Evolutionary conservation across 2,113 vertebrate species (phyloP), one percentile per base, ranked within the genome.

Genomic region (Equus quagga): DNA sequence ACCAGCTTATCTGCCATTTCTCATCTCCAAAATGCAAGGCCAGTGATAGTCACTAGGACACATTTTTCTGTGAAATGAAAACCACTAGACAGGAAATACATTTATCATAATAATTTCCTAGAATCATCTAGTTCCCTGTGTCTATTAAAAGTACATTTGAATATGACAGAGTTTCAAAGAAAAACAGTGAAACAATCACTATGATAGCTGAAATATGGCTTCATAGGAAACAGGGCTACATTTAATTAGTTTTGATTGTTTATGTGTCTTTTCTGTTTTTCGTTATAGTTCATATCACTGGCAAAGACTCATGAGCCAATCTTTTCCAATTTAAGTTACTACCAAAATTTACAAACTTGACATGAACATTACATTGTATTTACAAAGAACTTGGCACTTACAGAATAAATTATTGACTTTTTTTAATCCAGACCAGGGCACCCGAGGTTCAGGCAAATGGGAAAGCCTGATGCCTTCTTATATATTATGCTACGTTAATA

Each of bases 381-480:
- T 99, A 99, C 99, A 99, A 98, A 99, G 98, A 98, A 98, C 98
- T 99, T 99, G 99, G 99, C 99, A 99, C 99, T 99, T 99, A 99
- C 99, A 99, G 99, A 99, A 99, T 99, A 99, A 99, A 99, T 99
- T 98, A 98, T 96, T 98, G 97, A 98, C 98, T 96, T 92, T 65
- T 98, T 82, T 82, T 28, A n/a, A 96, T 98, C 96, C 96, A 98
- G 94, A 96, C 90, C 89, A 98, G 98, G 98, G 97, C 93, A 98
- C 98, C 98, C 98, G 97, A 96, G 95, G 97, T 98, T 98, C 97
- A 98, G 98, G 98, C 92, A 95, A 98, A 98, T 81, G 97, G 97
- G 92, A 98, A 98, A 98, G 97, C 87, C 97, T 93, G 93, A 96
- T 97, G 94, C 98, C 97, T 98, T 97, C 92, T 98, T 98, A 98